Evolutionary conservation across 2,797 vertebrate genomes (phyloP).

Genomic region (Danio jaintianensis): DNA sequence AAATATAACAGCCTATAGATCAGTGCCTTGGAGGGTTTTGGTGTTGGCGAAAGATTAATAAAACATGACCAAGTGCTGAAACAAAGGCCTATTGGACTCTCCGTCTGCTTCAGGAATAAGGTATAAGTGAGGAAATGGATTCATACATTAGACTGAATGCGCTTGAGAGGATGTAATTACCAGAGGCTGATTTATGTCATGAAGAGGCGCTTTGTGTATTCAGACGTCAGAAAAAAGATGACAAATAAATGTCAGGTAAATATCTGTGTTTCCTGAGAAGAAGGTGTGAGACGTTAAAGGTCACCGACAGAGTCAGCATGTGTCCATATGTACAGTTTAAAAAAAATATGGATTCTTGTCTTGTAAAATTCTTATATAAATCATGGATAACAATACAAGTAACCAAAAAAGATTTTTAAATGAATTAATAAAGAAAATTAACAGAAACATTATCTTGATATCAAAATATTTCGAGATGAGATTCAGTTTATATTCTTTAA

Average conservation of each 20-base stretch:
- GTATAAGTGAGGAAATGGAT: background rate
- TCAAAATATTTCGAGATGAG: no score
- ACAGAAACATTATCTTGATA: no score
- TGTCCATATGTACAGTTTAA: background rate
- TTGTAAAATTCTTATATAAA: background rate
- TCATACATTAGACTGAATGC: conserved; percentile 9
- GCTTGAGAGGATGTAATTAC: conserved; percentile 7
- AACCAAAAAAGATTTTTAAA: no score
- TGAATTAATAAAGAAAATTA: no score
- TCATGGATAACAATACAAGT: no score
- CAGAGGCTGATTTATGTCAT: background rate
- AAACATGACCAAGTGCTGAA: conserved; percentile 20
- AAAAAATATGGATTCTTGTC: background rate
- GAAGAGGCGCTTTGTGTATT: conserved; percentile 17
- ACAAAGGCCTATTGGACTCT: conserved; percentile 25
- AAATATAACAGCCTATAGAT: conserved; percentile 33
- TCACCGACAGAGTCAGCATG: conserved; percentile 34
- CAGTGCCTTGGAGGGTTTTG: conserved; percentile 11
- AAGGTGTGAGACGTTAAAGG: conserved; percentile 54
- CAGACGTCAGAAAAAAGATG: background rate
- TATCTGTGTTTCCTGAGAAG: conserved; percentile 54
- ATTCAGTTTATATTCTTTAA: background rate
- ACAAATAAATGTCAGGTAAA: conserved; percentile 4
- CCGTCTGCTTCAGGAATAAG: background rate
- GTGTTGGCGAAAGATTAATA: conserved; percentile 34